Evolutionary conservation across 2,113 vertebrate species (phyloP), one percentile per base, ranked within the genome.

Genomic region (Misgurnus mizolepis): DNA sequence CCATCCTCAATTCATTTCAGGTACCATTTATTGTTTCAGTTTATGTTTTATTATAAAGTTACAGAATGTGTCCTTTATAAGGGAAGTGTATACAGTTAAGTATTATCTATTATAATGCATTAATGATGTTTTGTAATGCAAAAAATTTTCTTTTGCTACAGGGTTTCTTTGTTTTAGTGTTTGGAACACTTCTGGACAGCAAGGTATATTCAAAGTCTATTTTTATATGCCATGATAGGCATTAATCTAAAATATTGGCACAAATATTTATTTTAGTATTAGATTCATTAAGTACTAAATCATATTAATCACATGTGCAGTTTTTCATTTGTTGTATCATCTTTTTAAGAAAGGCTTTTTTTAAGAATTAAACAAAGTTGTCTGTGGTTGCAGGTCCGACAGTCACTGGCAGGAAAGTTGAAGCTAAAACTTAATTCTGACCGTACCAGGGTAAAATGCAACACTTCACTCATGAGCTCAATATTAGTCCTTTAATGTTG

Each of bases 1-100:
- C 93, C 0, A 39, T 94, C 39, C 91, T 95, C 34, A 95, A 95
- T 0, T 90, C 92, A 80, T 91, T 95, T 71, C 94, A 95, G 92
- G 94, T 95, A 85, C 8, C 4, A 76, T n/a, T 69, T 55, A 9
- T 53, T 66, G 17, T 39, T 12, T 62, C 18, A 1, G 41, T 11
- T 18, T 78, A 11, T 72, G 34, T 4, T 56, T 9, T 8, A 41
- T 15, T 0, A n/a, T 3, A 27, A 17, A 4, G 27, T 55, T 17
- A 12, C 12, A 18, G 4, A 10, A 8, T 47, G 45, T 47, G 45
- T 47, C 7, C 45, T 47, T 47, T 47, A 34, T 34, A 34, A 34
- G 27, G 27, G 1, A 34, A 34, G 27, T 34, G 1, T 34, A 34
- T 34, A 34, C 27, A 34, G 27, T 34, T 34, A 34, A 34, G 27